Evolutionary conservation across 2,888 invertebrate species (phyloP), one percentile per base, ranked within the genome.

Genomic region (Acrobasis consociella): DNA sequence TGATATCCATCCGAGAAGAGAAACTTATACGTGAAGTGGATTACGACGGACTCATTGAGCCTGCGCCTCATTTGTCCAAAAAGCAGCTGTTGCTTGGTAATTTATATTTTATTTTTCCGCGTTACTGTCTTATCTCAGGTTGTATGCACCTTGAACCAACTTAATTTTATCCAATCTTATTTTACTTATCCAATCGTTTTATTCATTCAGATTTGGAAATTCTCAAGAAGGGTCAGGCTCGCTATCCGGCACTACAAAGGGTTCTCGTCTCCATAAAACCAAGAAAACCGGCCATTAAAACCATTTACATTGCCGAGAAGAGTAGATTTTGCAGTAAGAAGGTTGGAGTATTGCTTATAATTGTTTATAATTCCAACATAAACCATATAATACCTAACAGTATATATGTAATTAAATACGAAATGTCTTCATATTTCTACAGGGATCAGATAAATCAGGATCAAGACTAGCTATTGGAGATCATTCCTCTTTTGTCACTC

Each of bases 391-490:
- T 31, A 31, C 31, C 31, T 31, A 31, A 22, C 8, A 7, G n/a
- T n/a, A 8, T 7, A 31, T 31, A 31, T 5, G 31, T 31, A 31
- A 31, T 31, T 31, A 31, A 7, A 31, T 31, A 7, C 8, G 31
- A 31, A 31, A 31, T 31, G 0, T 31, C 31, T 31, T 31, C 31
- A 7, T 13, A n/a, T 46, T 46, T 13, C 46, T 83, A 37, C 76
- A 91, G 91, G 80, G 76, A 66, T 81, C 85, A 17, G 79, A 84
- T 53, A 86, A 80, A 72, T 83, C 88, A 42, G 80, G 80, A 15
- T 87, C 87, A 52, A 79, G 83, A 58, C 81, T 89, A 64, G 89
- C 85, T 60, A 83, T 89, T 63, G 90, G 89, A 70, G 90, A 91
- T 69, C 87, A 91, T 72, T 82, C 84, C 31, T 87, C 87, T 49